Conservation (phyloP, 1,140 invertebrate genomes). For the Nasonia giraulti region DNA sequence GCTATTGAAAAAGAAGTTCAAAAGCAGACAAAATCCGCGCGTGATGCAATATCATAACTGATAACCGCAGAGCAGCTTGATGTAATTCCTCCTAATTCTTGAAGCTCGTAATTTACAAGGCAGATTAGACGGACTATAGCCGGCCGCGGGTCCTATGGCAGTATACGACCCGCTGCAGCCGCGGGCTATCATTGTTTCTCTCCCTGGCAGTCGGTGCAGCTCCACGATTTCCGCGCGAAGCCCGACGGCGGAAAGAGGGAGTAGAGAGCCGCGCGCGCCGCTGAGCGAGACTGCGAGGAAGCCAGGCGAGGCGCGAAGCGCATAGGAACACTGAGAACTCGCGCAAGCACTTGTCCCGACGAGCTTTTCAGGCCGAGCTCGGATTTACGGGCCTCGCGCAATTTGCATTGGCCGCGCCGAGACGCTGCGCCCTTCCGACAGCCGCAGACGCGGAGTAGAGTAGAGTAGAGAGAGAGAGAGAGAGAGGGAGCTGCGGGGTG, state of each 20-base stretch:
- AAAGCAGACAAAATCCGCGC: too few relatives aligned
- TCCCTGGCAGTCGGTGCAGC: not conserved
- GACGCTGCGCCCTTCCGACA: not conserved
- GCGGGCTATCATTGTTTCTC: conserved; percentile 12
- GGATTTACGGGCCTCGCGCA: not conserved
- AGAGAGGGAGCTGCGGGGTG: too few relatives aligned
- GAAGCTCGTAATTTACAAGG: not conserved
- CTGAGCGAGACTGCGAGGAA: not conserved
- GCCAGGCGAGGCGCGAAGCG: not conserved
- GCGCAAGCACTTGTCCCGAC: not conserved
- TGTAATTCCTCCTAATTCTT: not conserved
- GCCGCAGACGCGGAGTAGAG: not conserved
- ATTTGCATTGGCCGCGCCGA: not conserved
- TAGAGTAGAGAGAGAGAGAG: not conserved
- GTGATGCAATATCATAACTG: too few relatives aligned
- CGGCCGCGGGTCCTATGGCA: not conserved
- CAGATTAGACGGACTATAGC: conserved; percentile 7
- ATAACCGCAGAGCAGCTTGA: too few relatives aligned
- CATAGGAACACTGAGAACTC: not conserved
- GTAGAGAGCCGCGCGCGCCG: not conserved
- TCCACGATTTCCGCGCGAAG: not conserved
- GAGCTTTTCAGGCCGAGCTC: not conserved
- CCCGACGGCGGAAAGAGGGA: not conserved
- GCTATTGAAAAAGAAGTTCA: too few relatives aligned
- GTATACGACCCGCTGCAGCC: too few relatives aligned